phyloP scores from a whole-genome alignment of 2,113 vertebrate genomes.

The Notarius quadriscutis region DNA sequence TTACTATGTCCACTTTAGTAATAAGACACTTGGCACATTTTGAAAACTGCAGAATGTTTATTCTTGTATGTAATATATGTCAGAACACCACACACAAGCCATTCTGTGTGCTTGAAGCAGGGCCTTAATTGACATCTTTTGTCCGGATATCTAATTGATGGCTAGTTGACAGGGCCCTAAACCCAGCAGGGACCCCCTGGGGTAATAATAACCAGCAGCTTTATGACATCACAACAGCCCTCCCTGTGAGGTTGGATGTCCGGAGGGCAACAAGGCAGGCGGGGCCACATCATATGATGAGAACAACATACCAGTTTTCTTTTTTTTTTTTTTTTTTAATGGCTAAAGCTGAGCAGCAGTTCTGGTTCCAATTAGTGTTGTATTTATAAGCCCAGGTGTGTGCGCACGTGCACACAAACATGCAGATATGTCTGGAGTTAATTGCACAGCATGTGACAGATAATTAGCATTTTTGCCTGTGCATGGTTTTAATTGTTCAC shows the following conservation, averaged over 20 bases:
- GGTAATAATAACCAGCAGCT: slow-evolving; percentile 57
- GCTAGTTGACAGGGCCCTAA: slow-evolving; percentile 61
- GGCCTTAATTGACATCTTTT: slow-evolving; percentile 56
- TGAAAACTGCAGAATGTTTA: slow-evolving; percentile 3
- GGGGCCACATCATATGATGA: slow-evolving; percentile 58
- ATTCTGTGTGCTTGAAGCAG: slow-evolving; percentile 48
- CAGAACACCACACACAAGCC: slow-evolving; percentile 50
- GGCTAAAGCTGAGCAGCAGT: slow-evolving; percentile 57
- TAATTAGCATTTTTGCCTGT: slow-evolving; percentile 45
- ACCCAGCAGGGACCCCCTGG: slow-evolving; percentile 64
- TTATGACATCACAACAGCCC: slow-evolving; percentile 60
- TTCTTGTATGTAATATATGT: background rate
- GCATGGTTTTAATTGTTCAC: slow-evolving; percentile 56
- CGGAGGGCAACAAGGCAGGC: slow-evolving; percentile 56
- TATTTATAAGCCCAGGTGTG: slow-evolving; percentile 59
- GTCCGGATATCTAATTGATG: slow-evolving; percentile 59
- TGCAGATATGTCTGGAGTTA: slow-evolving; percentile 61
- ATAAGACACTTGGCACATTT: slow-evolving; percentile 7
- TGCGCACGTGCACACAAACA: slow-evolving; percentile 32
- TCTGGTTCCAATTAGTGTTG: slow-evolving; percentile 70
- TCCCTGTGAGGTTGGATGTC: slow-evolving; percentile 64
- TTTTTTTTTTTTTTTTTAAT: slow-evolving; percentile 42
- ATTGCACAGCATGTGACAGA: slow-evolving; percentile 58
- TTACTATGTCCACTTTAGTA: too few relatives aligned
- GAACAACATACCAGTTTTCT: slow-evolving; percentile 53